Percentiles rank a stretch among this genome's conserved stretches.
Conservation (phyloP, 2,113 vertebrate species). For the pig (Sus scrofa) region DNA sequence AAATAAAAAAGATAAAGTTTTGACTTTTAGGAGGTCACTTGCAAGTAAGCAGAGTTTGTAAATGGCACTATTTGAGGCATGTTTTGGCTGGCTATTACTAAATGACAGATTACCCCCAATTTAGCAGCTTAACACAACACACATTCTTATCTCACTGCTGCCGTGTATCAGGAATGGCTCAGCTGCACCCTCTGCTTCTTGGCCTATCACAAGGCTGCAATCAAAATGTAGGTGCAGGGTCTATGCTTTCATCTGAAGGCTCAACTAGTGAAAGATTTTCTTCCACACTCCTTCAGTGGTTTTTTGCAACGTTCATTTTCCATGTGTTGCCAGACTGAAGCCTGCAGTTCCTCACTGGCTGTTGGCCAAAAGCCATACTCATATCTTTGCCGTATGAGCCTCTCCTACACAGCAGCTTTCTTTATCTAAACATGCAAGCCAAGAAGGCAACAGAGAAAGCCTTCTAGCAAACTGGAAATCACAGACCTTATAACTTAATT, state of each 20-base stretch:
- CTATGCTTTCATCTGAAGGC: background rate
- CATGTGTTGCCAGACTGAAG: background rate
- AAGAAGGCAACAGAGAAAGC: background rate
- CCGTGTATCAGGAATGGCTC: background rate
- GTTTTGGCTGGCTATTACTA: background rate
- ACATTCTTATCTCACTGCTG: background rate
- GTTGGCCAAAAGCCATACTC: background rate
- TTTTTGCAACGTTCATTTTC: background rate
- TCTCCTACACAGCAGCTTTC: background rate
- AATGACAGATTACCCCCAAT: background rate
- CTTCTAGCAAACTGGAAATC: background rate
- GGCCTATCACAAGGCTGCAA: background rate
- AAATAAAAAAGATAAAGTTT: background rate
- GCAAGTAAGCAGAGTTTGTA: background rate
- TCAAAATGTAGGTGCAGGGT: background rate
- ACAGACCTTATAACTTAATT: background rate
- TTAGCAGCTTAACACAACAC: background rate
- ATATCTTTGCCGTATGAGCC: background rate
- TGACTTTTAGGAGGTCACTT: background rate
- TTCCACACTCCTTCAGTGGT: no score
- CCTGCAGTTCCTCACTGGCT: background rate
- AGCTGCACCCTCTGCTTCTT: background rate
- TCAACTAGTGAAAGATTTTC: background rate
- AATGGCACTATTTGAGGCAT: background rate
- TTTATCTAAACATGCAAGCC: background rate